These are phyloP conservation scores for Chelonia mydas DNA, from an alignment of 2,797 vertebrate genomes.

Conservation along the genomic window DNA sequence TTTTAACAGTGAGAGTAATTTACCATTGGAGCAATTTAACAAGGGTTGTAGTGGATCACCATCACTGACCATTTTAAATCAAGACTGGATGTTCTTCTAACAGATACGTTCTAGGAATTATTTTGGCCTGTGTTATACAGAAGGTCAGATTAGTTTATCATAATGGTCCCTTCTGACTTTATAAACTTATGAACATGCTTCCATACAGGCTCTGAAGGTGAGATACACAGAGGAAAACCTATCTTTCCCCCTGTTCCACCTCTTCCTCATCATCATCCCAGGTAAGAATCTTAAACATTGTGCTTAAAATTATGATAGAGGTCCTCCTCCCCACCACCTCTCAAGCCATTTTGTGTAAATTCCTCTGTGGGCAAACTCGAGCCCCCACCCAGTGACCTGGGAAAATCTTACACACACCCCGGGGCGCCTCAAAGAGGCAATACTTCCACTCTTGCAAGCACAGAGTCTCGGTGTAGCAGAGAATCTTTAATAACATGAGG, in stretches of 20 bases:
- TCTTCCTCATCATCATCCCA: background rate
- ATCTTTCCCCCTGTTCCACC: background rate
- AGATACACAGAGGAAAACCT: background rate
- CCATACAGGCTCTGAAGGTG: background rate
- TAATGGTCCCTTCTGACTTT: background rate
- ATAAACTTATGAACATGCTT: background rate
- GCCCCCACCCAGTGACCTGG: too few species aligned
- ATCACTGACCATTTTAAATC: background rate
- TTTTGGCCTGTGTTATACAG: background rate
- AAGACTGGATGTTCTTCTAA: background rate
- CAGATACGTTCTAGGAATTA: background rate
- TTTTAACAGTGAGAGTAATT: background rate
- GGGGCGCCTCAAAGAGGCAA: too few species aligned
- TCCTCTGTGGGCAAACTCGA: background rate
- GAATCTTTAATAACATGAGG: too few species aligned
- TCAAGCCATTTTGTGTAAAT: background rate
- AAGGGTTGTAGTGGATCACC: background rate
- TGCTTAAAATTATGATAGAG: background rate
- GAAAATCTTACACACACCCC: too few species aligned
- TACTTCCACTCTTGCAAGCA: too few species aligned
- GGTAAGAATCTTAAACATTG: background rate
- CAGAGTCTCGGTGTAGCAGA: too few species aligned
- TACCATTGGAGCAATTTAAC: background rate
- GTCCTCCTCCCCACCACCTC: background rate
- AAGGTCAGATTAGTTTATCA: background rate